Conservation (phyloP, 1,140 invertebrate genomes). For the Pachyrhynchus sulphureomaculatus region DNA sequence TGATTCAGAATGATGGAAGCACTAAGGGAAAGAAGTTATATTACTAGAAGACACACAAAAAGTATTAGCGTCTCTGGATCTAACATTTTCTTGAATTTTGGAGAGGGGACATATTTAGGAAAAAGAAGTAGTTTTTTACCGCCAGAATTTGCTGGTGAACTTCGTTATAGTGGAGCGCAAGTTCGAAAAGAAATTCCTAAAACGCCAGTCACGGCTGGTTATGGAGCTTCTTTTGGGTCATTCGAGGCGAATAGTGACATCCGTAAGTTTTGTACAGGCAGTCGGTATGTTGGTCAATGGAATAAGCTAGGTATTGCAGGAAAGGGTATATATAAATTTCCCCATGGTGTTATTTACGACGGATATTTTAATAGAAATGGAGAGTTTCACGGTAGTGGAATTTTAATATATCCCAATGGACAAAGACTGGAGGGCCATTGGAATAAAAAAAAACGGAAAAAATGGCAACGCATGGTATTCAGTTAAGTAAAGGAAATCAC, state of each 20-base stretch:
- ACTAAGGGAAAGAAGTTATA: no score
- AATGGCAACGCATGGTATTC: conserved; percentile 1
- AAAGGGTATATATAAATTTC: conserved; percentile 44
- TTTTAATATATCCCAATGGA: conserved; percentile 53
- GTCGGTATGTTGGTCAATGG: conserved; percentile 56
- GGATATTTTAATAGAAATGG: conserved; percentile 56
- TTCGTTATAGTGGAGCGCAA: neutral
- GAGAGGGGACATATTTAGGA: neutral
- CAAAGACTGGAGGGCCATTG: conserved; percentile 54
- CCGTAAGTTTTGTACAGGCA: conserved; percentile 54
- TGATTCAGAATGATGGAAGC: no score
- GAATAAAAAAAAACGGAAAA: conserved; percentile 50
- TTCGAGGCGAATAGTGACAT: neutral
- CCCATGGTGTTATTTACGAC: conserved; percentile 54
- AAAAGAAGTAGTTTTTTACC: neutral
- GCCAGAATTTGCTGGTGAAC: neutral
- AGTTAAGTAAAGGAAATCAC: neutral
- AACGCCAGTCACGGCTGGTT: neutral
- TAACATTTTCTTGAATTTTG: no score
- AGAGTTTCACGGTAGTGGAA: conserved; percentile 58
- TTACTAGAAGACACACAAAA: no score
- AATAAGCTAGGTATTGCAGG: conserved; percentile 58
- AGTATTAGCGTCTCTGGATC: no score
- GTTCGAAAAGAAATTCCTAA: neutral
- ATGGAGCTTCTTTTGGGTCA: neutral